Conservation (phyloP, 1,140 invertebrate species). For the Musca domestica region DNA sequence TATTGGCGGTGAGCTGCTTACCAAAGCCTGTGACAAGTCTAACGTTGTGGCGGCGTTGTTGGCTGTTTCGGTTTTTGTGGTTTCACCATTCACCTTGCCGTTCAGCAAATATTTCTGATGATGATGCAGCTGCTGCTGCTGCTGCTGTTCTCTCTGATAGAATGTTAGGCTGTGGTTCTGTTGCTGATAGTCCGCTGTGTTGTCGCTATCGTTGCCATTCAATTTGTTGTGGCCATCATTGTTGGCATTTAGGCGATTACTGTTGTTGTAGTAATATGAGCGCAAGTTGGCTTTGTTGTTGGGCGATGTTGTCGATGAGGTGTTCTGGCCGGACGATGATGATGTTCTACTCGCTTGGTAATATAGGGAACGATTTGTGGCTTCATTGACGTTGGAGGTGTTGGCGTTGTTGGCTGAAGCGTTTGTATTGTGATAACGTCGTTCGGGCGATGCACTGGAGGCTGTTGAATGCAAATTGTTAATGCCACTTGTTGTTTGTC, state of each 20-base stretch:
- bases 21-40: conserved; percentile 47
- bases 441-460: conserved; percentile 28
- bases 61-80: conserved; percentile 23
- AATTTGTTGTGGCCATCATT: not conserved
- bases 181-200: not conserved
- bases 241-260: conserved; percentile 7
- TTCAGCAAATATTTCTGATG: conserved; percentile 28
- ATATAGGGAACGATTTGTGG: conserved; percentile 14
- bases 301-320: conserved; percentile 35
- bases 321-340: conserved; percentile 22
- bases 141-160: conserved; percentile 19
- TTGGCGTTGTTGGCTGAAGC: not conserved
- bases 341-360: not conserved
- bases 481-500: conserved; percentile 50
- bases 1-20: conserved; percentile 54
- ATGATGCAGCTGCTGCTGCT: conserved; percentile 29
- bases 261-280: conserved; percentile 30
- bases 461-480: conserved; percentile 46
- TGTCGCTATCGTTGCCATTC: conserved; percentile 8
- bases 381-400: too few relatives aligned
- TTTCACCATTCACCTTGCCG: conserved; percentile 19
- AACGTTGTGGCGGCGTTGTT: conserved; percentile 33
- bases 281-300: conserved; percentile 26
- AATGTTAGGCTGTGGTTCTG: conserved; percentile 1
- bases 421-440: conserved; percentile 28